Evolutionary conservation across 2,888 invertebrate species (phyloP).

Genomic region (Theretra japonica): DNA sequence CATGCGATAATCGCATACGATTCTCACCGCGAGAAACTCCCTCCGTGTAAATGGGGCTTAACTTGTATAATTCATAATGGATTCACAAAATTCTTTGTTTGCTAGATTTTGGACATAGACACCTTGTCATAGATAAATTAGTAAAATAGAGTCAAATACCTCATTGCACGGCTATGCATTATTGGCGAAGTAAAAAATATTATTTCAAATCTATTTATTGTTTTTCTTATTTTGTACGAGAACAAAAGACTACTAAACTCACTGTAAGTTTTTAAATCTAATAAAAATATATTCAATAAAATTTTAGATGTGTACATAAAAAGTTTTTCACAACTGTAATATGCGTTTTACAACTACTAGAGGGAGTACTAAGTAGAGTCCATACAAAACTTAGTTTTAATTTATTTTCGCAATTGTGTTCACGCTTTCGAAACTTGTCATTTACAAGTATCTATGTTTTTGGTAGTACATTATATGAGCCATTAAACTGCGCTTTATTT

Average conservation of each 20-base stretch:
- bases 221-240: background rate
- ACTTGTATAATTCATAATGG: too few species aligned
- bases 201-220: too few species aligned
- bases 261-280: background rate
- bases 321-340: background rate
- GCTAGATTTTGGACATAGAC: too few species aligned
- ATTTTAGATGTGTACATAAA: background rate
- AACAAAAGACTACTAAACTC: background rate
- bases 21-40: too few species aligned
- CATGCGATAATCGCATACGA: too few species aligned
- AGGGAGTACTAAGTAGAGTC: background rate
- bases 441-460: background rate
- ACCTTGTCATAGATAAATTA: too few species aligned
- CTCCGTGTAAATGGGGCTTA: too few species aligned
- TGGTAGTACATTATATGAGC: background rate
- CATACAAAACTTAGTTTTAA: background rate
- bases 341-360: background rate
- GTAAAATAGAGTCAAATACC: too few species aligned
- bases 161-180: too few species aligned
- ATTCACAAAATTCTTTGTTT: too few species aligned
- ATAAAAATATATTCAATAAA: conserved; percentile 10
- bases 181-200: too few species aligned
- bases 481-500: background rate
- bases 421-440: background rate
- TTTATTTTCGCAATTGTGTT: background rate